Evolutionary conservation across 2,113 vertebrate genomes (phyloP), one percentile per base, ranked within the genome.

Genomic region (Gymnarchus niloticus): DNA sequence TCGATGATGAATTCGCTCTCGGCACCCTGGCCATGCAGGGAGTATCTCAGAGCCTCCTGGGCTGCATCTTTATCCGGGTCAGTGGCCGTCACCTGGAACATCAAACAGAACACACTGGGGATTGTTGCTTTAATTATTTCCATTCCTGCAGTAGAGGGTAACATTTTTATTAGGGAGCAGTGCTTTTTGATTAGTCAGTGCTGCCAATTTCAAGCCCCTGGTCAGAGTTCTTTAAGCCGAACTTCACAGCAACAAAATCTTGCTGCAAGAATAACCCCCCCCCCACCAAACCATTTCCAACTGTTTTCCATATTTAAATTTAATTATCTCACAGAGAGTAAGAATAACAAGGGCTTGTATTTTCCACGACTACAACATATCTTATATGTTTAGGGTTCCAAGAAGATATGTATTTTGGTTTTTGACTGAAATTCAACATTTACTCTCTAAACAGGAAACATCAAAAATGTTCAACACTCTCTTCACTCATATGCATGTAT

Each of bases 21-120:
- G n/a, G 96, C 95, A 4, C 97, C 96, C 61, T 95, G 94, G 33
- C 97, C 97, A 0, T 97, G 96, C 83, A 97, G 91, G 0, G 96
- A 97, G 81, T 97, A 98, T 19, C 95, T 95, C 87, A 97, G 85
- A 12, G 96, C 95, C 87, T 95, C 95, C 88, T 94, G 94, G 89
- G 95, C 92, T 12, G 94, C 90, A 49, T 92, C 93, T 83, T 95
- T 95, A 88, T 98, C 97, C 85, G 96, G 97, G 92, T 98, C 97
- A 33, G 92, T 93, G 0, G 96, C 96, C 28, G 94, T 94, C 86
- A 98, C 96, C 96, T 98, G 84, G 14, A 91, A 90, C 81, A 88
- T 90, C 88, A 90, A 88, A 91, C 77, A 28, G 61, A 89, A 87
- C 82, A 52, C 65, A 48, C 86, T 81, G 56, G 81, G 78, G 4